Base-by-base conservation (phyloP, 2,797 vertebrate species). In the Mus caroli region DNA sequence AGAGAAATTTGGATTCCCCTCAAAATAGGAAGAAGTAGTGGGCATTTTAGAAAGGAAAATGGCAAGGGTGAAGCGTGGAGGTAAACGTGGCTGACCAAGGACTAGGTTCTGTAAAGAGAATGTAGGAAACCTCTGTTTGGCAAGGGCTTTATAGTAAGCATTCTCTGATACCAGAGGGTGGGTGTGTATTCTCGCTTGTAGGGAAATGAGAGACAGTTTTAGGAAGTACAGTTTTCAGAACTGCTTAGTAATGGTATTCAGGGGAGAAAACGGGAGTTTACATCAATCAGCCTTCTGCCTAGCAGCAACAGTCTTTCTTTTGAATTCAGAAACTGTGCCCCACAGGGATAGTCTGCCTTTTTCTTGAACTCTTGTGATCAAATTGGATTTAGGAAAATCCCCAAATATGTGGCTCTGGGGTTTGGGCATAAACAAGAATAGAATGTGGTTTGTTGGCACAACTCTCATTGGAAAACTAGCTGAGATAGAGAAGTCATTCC, bases 301-400 rank as follows among this genome's bases (percentile, higher is more conserved):
- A 37, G 14, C 67, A 28, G 52, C 67, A 87, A 31, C 69, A 58
- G 52, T 52, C 84, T 94, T 88, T 69, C 22, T 88, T 46, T 62
- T 73, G 24, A 46, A 90, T 73, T 1, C 31, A 84, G 37, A 94
- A 76, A 34, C 75, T 75, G 2, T 50, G 76, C 20, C 88, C 7
- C 56, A 78, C 13, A 91, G 84, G 54, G 12, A 50, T 46, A 84
- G 22, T 60, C 52, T 67, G 40, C 4, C 64, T 82, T 64, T 56
- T 24, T 37, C 14, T 78, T 67, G 31, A 95, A 78, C 8, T 90
- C 90, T 46, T 87, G 58, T 94, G 60, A 82, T 89, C 37, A 77
- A 89, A 83, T 24, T 31, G 76, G 76, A 90, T 90, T 62, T 82
- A 89, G 79, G 43, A 92, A 92, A 87, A 88, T 86, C 17, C 34